Percentiles rank a stretch among this genome's conserved stretches.
These are phyloP conservation scores for Tokudaia tokunoshimensis DNA, from an alignment of 2,797 vertebrate species.

Conservation along the genomic window DNA sequence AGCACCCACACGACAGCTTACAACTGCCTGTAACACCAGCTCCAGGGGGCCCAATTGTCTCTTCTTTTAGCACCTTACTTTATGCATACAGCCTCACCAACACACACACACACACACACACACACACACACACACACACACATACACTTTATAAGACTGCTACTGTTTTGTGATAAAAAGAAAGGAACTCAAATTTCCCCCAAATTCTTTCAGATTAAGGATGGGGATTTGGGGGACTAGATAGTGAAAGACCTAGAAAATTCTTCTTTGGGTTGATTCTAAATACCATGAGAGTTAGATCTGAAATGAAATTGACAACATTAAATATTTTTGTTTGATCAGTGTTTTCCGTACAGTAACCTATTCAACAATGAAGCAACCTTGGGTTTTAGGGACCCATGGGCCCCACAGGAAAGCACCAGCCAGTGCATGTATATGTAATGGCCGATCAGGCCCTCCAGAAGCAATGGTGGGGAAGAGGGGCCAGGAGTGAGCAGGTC, in stretches of 20 bases:
- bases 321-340: neutral
- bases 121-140: neutral
- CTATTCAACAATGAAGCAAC: neutral
- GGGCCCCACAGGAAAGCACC: neutral
- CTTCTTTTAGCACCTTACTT: neutral
- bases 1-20: neutral
- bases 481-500: neutral
- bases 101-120: neutral
- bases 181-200: neutral
- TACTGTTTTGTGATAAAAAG: neutral
- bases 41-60: neutral
- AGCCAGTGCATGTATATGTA: fast-evolving
- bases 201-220: neutral
- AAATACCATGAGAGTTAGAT: neutral
- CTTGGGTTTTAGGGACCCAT: neutral
- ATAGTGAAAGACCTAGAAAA: neutral
- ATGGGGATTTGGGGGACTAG: neutral
- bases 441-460: neutral
- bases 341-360: neutral
- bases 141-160: neutral
- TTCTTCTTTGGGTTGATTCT: neutral
- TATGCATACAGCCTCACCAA: neutral
- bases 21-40: neutral
- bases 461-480: no score
- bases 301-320: conserved; percentile 20